phyloP scores from a whole-genome alignment of 2,797 vertebrate species.

The Schizothorax lantsangensis region DNA sequence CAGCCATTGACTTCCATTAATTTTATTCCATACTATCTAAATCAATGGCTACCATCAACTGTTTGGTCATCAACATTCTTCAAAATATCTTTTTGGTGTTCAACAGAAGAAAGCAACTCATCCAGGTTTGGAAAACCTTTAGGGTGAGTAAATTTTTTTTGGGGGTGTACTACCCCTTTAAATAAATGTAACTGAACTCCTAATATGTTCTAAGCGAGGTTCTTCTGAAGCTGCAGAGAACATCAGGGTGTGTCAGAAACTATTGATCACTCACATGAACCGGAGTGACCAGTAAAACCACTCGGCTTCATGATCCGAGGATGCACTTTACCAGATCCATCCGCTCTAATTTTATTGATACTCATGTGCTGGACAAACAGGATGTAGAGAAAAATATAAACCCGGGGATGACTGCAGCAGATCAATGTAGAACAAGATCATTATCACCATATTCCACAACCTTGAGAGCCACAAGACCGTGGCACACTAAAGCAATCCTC shows the following conservation, averaged over 20 bases:
- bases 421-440: slow-evolving; percentile 45
- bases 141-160: not conserved
- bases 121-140: not conserved
- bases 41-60: not conserved
- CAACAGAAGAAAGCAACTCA: not conserved
- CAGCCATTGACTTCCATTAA: not conserved
- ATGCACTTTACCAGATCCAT: slow-evolving; percentile 11
- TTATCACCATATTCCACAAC: slow-evolving; percentile 32
- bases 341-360: not conserved
- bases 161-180: not conserved
- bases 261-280: not conserved
- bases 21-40: not conserved
- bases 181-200: not conserved
- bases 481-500: slow-evolving; percentile 41
- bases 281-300: not conserved
- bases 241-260: not conserved
- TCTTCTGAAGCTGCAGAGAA: slow-evolving; percentile 31
- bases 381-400: slow-evolving; percentile 12
- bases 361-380: slow-evolving; percentile 10
- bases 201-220: not conserved
- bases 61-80: not conserved
- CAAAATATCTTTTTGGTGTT: not conserved
- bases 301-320: not conserved
- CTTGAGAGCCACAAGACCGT: slow-evolving; percentile 14
- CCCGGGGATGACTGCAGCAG: not conserved